Conservation (phyloP, 2,888 invertebrate species). For the Branchipolynoe longqiensis region DNA sequence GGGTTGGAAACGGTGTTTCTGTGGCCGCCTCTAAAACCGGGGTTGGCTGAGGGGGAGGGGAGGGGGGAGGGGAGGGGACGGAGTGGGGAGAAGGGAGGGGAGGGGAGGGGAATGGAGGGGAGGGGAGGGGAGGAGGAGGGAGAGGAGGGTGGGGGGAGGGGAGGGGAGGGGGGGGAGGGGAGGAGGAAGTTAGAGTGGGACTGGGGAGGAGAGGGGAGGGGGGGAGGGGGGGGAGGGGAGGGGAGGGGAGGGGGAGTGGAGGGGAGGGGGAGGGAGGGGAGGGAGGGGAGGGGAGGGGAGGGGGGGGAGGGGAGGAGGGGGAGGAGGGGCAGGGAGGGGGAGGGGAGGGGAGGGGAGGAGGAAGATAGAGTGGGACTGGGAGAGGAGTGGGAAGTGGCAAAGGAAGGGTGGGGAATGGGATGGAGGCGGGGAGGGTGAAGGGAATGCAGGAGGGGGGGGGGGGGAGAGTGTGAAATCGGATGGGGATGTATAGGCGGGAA, state of each 20-base stretch:
- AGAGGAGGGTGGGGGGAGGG: not conserved
- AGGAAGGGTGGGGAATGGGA: no score
- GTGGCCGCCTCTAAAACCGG: not conserved
- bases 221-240: not conserved
- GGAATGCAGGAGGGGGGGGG: no score
- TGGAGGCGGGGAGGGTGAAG: no score
- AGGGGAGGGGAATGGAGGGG: not conserved
- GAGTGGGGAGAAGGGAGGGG: not conserved
- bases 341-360: no score
- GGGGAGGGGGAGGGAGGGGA: no score
- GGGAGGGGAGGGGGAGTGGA: not conserved
- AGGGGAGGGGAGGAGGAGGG: not conserved
- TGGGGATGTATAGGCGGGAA: no score
- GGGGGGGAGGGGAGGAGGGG: no score
- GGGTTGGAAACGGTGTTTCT: conserved; percentile 9
- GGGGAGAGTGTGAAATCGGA: no score
- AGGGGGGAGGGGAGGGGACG: not conserved
- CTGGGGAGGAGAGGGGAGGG: not conserved
- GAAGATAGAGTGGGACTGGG: no score
- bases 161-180: not conserved
- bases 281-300: no score
- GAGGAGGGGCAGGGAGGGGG: no score
- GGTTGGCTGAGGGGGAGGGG: conserved; percentile 3
- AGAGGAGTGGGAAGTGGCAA: no score
- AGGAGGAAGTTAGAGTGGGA: not conserved